Percentiles rank a stretch among this genome's conserved stretches.
Conservation (phyloP, 1,140 invertebrate species). For the Batillaria attramentaria region DNA sequence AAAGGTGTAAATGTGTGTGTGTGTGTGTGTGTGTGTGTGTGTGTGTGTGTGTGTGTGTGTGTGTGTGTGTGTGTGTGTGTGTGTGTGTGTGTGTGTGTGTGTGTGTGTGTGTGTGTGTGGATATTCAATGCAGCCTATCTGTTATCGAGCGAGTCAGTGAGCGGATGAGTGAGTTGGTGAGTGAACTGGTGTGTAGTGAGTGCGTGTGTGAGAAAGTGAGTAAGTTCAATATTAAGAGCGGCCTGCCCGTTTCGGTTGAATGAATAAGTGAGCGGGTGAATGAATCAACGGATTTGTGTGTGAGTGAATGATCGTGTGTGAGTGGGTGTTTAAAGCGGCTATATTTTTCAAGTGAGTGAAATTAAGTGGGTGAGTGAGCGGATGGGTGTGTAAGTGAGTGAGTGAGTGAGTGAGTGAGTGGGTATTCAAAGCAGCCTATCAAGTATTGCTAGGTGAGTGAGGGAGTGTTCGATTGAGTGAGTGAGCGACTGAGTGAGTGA, state of each 20-base stretch:
- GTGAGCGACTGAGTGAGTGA: too few species aligned
- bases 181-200: too few species aligned
- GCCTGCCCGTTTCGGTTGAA: neutral
- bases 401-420: too few species aligned
- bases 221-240: neutral
- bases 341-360: too few species aligned
- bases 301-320: too few species aligned
- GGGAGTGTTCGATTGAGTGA: too few species aligned
- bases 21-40: slow-evolving; percentile 5
- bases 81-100: slow-evolving; percentile 11
- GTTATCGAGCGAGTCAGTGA: neutral
- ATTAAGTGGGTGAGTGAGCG: too few species aligned
- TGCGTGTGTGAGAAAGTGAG: neutral
- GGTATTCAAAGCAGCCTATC: too few species aligned
- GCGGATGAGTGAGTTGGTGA: neutral
- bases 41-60: slow-evolving; percentile 16
- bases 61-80: slow-evolving; percentile 16
- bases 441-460: too few species aligned
- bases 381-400: too few species aligned
- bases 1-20: neutral
- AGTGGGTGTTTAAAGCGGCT: too few species aligned
- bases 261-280: neutral
- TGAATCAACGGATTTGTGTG: too few species aligned
- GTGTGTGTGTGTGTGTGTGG: neutral
- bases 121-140: neutral